Evolutionary conservation across 2,113 vertebrate species (phyloP), one percentile per base, ranked within the genome.

Genomic region (Uropsilus gracilis): DNA sequence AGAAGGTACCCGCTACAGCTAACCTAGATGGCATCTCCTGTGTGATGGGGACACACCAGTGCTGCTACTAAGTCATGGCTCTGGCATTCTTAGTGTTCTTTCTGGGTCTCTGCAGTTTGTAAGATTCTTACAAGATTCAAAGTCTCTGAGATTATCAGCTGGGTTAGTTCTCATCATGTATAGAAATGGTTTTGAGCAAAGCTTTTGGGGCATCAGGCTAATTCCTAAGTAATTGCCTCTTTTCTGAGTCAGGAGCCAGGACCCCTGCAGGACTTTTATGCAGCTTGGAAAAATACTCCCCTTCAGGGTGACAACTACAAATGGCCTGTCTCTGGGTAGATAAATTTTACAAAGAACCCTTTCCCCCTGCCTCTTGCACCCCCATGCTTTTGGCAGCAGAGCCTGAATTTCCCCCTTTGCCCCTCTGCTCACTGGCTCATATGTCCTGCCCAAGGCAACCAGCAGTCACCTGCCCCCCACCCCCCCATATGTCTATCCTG

Each of bases 41-140:
- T 0, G 17, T 7, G 8, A 73, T n/a, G 11, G 8, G 6, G 57
- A 16, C 9, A 39, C 6, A 1, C 26, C 1, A 4, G n/a, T 28
- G 2, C 48, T 44, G 22, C 22, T 1, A 9, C 28, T 18, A 10
- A 26, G n/a, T n/a, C 17, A 1, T 0, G 3, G 3, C n/a, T 42
- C 44, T 17, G 61, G 17, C 1, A 0, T 50, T 18, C 42, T n/a
- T 30, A 61, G 11, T 9, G 39, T 1, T 42, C 55, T 24, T 1
- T 42, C 55, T 24, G 68, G 46, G 37, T 8, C 26, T 8, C 26
- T 8, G 3, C 6, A 10, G 34, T 32, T 37, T 42, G 10, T 32
- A 11, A 59, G 37, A 71, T 59, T 8, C 17, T 72, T 32, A 2
- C 20, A 39, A 28, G 48, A 24, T 17, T 76, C 83, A 61, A 46